Percentiles rank a stretch among this genome's conserved stretches.
These are phyloP conservation scores for Chrysomela aeneicollis DNA, from an alignment of 2,888 invertebrate species.

Conservation along the genomic window DNA sequence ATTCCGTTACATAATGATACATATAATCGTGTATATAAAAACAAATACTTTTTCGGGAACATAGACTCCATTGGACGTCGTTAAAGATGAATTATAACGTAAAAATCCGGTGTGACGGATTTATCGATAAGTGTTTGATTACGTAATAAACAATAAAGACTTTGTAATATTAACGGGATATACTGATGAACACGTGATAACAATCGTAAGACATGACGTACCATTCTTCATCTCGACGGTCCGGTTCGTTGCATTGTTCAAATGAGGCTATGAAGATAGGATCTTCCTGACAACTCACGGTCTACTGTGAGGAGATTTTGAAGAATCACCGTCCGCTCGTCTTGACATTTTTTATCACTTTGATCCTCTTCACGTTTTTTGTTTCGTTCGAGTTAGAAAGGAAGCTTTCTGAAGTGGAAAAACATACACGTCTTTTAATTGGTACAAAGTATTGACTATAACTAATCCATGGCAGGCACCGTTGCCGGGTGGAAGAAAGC, in stretches of 20 bases:
- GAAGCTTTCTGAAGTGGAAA: background rate
- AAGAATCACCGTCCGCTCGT: constrained; percentile 12
- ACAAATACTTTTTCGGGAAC: background rate
- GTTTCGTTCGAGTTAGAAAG: background rate
- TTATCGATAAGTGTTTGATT: background rate
- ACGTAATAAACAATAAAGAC: constrained; percentile 2
- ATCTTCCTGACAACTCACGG: constrained; percentile 23
- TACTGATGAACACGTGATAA: constrained; percentile 3
- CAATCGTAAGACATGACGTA: background rate
- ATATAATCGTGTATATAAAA: too few relatives aligned
- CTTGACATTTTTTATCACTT: background rate
- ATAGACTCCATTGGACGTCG: background rate
- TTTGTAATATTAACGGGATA: constrained; percentile 4
- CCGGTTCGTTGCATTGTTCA: background rate
- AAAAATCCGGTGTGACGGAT: background rate
- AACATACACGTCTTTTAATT: background rate
- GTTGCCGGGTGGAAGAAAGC: too few relatives aligned
- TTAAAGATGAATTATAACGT: background rate
- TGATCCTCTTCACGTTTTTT: background rate
- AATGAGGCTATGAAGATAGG: constrained; percentile 4
- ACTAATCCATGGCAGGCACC: too few relatives aligned
- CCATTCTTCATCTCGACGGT: background rate
- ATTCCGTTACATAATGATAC: too few relatives aligned
- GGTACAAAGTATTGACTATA: too few relatives aligned
- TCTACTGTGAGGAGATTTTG: constrained; percentile 24